Evolutionary conservation across 1,140 invertebrate species (phyloP).

Genomic region (Triops longicaudatus): DNA sequence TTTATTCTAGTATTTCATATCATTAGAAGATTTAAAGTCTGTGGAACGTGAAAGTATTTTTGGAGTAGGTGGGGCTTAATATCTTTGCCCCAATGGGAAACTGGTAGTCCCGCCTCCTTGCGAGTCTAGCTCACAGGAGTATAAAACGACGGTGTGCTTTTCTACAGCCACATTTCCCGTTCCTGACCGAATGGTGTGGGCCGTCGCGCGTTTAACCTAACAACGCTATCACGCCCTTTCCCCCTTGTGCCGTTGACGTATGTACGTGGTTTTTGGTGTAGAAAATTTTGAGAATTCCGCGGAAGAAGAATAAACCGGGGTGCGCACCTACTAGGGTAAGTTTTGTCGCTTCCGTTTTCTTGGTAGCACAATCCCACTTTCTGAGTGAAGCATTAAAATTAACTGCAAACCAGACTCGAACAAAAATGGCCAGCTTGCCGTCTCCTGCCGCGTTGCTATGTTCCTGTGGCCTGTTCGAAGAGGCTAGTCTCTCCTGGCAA

Average conservation of each 20-base stretch:
- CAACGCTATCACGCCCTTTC: not conserved
- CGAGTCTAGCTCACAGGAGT: not conserved
- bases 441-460: not conserved
- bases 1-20: no score
- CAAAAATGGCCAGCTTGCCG: not conserved
- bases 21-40: not conserved
- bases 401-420: not conserved
- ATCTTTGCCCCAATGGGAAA: not conserved
- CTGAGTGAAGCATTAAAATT: not conserved
- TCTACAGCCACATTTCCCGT: not conserved
- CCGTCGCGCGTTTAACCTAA: not conserved
- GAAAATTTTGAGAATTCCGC: slow-evolving; percentile 30
- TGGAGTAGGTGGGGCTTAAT: not conserved
- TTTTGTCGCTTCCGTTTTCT: not conserved
- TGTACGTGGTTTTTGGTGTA: slow-evolving; percentile 15
- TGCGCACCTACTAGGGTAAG: slow-evolving; percentile 29
- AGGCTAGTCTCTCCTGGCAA: not conserved
- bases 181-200: not conserved
- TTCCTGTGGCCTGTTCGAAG: not conserved
- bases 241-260: not conserved
- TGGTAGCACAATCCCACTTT: not conserved
- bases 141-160: not conserved
- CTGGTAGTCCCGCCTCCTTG: not conserved
- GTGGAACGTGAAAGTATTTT: not conserved
- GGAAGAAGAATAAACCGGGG: slow-evolving; percentile 25